Evolutionary conservation across 2,888 invertebrate species (phyloP), one percentile per base, ranked within the genome.

Genomic region (Cancer borealis): DNA sequence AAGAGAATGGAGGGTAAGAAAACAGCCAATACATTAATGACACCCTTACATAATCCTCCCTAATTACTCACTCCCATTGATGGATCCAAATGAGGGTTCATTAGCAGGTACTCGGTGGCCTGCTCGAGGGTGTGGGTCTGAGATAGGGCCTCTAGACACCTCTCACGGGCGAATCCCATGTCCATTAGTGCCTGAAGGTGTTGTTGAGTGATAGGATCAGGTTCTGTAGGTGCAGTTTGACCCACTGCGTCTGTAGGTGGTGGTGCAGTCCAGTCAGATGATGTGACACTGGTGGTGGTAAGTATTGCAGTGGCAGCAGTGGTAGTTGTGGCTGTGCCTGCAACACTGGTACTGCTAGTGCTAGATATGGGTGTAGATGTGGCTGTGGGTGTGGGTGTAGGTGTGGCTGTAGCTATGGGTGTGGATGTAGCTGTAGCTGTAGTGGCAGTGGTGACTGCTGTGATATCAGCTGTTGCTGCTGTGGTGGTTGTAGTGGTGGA

Each of bases 111-210:
- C 96, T 98, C 98, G 0, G 98, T 98, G 0, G 98, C 98, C 96
- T 98, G 98, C 96, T 98, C 98, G 6, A 98, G 96, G 1, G 97
- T 97, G 73, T 97, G 96, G 0, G 98, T 98, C 96, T 97, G 97
- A 12, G 94, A 91, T 49, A 98, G 96, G 0, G 98, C 98, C 96
- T 98, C 98, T n/a, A 97, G 97, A 84, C 98, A 98, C 95, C 97
- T 97, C 94, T 97, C 97, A 93, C 98, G 97, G 12, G 97, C 97
- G 96, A 98, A 98, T n/a, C 98, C 98, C 98, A 98, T 98, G 96
- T 98, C 98, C 97, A 98, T 97, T 88, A 98, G 96, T 96, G 98
- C 98, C 96, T 96, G 96, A 45, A 97, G 96, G 96, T 98, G 97
- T 92, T 98, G 97, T 30, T 97, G 97, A 96, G 97, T 97, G 0